A percentile compares a stretch with the other conserved stretches of the same genome.
Conservation (phyloP, 2,113 vertebrate genomes). For the Heloderma charlesbogerti region DNA sequence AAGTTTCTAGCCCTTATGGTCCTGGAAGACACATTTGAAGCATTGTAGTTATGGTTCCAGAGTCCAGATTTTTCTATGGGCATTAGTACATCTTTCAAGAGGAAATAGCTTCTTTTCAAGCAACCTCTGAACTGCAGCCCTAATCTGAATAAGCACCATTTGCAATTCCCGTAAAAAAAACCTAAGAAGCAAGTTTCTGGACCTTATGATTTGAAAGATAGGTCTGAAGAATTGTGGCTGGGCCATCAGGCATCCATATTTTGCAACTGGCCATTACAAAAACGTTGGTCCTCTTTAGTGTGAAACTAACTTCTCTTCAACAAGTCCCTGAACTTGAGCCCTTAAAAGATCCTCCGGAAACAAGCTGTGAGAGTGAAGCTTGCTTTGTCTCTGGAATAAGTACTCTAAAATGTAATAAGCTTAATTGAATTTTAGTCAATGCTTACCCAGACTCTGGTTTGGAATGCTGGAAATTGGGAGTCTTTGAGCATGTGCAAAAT, state of each 20-base stretch:
- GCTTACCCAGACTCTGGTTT: too few species aligned
- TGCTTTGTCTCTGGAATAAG: not conserved
- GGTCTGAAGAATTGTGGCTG: not conserved
- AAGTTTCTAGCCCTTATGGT: not conserved
- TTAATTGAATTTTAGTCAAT: too few species aligned
- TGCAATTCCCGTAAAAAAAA: not conserved
- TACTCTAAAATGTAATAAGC: too few species aligned
- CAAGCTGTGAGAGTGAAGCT: not conserved
- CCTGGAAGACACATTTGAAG: not conserved
- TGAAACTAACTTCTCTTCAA: not conserved
- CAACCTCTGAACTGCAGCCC: not conserved
- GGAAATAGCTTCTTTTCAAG: not conserved
- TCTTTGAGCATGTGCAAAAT: not conserved
- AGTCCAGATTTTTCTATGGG: too few species aligned
- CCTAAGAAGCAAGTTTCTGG: not conserved
- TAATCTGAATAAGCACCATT: not conserved
- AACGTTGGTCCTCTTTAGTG: not conserved
- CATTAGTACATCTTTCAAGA: not conserved
- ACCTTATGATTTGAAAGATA: not conserved
- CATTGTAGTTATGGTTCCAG: not conserved
- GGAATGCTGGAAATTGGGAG: not conserved
- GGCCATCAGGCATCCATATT: not conserved
- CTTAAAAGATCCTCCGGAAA: not conserved
- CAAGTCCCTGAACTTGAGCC: not conserved
- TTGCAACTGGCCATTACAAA: too few species aligned